phyloP scores from a whole-genome alignment of 1,140 invertebrate genomes.

The Sinonovacula constricta region DNA sequence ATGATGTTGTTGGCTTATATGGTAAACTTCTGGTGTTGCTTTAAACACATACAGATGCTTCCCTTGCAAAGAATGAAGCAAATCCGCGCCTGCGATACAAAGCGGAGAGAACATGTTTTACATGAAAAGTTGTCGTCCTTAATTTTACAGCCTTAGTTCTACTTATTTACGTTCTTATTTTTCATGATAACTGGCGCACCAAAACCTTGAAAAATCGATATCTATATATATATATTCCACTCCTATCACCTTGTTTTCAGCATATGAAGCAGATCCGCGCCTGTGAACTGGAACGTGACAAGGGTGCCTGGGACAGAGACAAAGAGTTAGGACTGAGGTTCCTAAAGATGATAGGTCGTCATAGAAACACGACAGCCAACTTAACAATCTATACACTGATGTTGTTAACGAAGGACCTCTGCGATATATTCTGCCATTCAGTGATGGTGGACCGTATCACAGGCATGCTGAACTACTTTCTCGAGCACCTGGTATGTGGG shows the following conservation, averaged over 20 bases:
- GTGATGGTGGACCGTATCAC: constrained; percentile 96
- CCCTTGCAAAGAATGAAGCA: too few species aligned
- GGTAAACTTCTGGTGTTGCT: too few species aligned
- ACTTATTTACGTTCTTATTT: too few species aligned
- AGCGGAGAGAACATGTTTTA: too few species aligned
- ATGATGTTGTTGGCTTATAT: too few species aligned
- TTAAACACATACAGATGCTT: too few species aligned
- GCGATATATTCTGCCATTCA: constrained; percentile 92
- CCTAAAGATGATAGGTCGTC: constrained; percentile 90
- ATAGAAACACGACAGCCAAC: constrained; percentile 94
- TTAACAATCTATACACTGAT: constrained; percentile 93
- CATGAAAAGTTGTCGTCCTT: too few species aligned
- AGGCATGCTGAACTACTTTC: constrained; percentile 97
- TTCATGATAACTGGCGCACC: too few species aligned
- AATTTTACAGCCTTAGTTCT: too few species aligned
- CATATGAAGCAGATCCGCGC: constrained; percentile 80
- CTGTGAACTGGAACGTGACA: constrained; percentile 81
- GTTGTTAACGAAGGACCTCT: constrained; percentile 89
- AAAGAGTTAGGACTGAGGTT: constrained; percentile 87
- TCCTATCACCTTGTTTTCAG: constrained; percentile 52
- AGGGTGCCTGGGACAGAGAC: constrained; percentile 90
- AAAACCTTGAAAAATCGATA: too few species aligned
- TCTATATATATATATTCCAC: too few species aligned
- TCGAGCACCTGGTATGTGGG: constrained; percentile 92
- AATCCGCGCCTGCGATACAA: too few species aligned